Base-by-base conservation (phyloP, 2,888 invertebrate genomes). In the Hemithea aestivaria region DNA sequence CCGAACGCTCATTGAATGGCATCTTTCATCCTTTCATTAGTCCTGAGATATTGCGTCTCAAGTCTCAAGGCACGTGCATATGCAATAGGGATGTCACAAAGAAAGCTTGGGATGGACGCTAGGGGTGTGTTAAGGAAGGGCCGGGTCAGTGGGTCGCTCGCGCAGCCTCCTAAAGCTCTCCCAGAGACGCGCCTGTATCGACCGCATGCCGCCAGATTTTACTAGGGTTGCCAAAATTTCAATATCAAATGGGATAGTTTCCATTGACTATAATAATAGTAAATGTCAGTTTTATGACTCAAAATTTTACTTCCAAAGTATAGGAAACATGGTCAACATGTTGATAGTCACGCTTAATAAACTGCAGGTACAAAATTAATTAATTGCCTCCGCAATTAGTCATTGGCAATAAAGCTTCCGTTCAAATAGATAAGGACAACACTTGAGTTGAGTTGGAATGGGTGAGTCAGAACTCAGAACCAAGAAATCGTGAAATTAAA, bases 91-190 rank as follows among this genome's bases (percentile, higher is more conserved):
- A 52, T 74, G 64, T 33, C 62, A 58, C 45, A 55, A 53, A 58
- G 49, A 40, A 50, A 58, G 33, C 52, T 55, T 58, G 54, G 53
- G 54, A 53, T 35, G 41, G 37, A 33, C 26, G 48, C 43, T 46
- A 53, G 54, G 59, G 58, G 62, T 59, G 60, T 64, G 58, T 64
- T 62, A 65, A 58, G 62, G 56, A 58, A 56, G 58, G 76, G 73
- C 78, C 75, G 83, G 90, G 90, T 90, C 89, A 90, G 89, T 90
- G 89, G 90, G 90, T 90, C 90, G 89, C 73, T 73, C 88, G 88
- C 88, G 87, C 89, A 88, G 88, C 83, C 79, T 88, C 85, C 82
- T 66, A 62, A 66, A 72, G 72, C 70, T 69, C 66, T 69, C 77
- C 73, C 73, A 72, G 76, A 73, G 75, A 76, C 78, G 84, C 82